Evolutionary conservation across 2,888 invertebrate species (phyloP).

Genomic region (Pristionchus exspectatus): DNA sequence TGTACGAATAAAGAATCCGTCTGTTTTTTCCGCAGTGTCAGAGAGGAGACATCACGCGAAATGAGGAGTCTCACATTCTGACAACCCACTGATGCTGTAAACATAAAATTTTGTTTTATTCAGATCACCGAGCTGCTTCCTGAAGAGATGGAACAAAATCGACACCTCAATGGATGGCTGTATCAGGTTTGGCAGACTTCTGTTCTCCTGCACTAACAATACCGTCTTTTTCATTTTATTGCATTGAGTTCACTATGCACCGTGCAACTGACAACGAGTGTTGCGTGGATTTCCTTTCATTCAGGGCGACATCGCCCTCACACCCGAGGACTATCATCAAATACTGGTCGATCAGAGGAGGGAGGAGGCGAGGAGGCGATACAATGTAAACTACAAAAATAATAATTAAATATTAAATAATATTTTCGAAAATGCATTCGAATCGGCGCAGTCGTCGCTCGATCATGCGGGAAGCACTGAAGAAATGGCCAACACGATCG

Average conservation of each 20-base stretch:
- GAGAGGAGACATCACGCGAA: not conserved
- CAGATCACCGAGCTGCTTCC: conserved; percentile 32
- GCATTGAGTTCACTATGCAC: not conserved
- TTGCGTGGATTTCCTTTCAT: not conserved
- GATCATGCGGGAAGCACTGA: conserved; percentile 39
- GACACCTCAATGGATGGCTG: conserved; percentile 3
- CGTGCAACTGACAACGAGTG: not conserved
- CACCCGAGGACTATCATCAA: conserved; percentile 22
- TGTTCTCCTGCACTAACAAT: not conserved
- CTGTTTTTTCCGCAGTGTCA: not conserved
- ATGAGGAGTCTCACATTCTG: too few relatives aligned
- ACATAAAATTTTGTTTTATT: not conserved
- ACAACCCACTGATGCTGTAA: too few relatives aligned
- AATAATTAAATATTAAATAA: not conserved
- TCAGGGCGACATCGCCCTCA: conserved; percentile 28
- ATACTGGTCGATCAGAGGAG: conserved; percentile 17
- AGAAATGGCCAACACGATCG: conserved; percentile 29
- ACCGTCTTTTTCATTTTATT: not conserved
- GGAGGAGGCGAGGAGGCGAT: conserved; percentile 35
- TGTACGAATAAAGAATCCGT: too few relatives aligned
- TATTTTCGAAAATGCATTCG: not conserved
- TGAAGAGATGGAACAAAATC: conserved; percentile 48
- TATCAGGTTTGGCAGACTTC: conserved; percentile 23
- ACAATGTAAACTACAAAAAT: not conserved
- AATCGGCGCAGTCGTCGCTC: conserved; percentile 45